Evolutionary conservation across 2,113 vertebrate species (phyloP).

Genomic region (Oreochromis aureus): DNA sequence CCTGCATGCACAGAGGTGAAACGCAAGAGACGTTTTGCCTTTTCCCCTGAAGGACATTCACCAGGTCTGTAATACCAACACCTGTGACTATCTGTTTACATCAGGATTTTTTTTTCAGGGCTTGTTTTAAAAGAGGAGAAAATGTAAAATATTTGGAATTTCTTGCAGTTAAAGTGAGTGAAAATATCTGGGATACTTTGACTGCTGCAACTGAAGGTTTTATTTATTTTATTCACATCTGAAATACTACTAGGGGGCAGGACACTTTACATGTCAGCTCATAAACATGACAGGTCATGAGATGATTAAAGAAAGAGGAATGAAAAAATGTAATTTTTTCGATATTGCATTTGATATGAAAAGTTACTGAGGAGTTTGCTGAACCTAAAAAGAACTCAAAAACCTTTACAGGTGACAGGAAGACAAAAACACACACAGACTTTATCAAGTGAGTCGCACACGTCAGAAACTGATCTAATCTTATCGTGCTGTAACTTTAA

Average conservation of each 20-base stretch:
- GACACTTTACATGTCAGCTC: neutral
- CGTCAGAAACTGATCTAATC: neutral
- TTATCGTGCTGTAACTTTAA: neutral
- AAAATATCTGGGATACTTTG: neutral
- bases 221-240: neutral
- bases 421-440: neutral
- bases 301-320: accelerated
- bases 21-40: neutral
- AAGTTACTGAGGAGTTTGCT: neutral
- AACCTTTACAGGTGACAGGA: neutral
- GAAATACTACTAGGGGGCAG: neutral
- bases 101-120: neutral
- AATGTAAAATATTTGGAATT: neutral
- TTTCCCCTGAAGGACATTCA: neutral
- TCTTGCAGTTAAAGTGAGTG: neutral
- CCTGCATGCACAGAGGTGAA: neutral
- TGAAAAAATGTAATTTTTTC: accelerated
- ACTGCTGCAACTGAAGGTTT: neutral
- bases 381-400: neutral
- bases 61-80: neutral
- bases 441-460: neutral
- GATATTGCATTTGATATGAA: neutral
- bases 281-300: neutral
- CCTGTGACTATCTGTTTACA: accelerated
- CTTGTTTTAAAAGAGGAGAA: accelerated